Evolutionary conservation across 2,797 vertebrate species (phyloP).

Genomic region (Epinephelus malabaricus): DNA sequence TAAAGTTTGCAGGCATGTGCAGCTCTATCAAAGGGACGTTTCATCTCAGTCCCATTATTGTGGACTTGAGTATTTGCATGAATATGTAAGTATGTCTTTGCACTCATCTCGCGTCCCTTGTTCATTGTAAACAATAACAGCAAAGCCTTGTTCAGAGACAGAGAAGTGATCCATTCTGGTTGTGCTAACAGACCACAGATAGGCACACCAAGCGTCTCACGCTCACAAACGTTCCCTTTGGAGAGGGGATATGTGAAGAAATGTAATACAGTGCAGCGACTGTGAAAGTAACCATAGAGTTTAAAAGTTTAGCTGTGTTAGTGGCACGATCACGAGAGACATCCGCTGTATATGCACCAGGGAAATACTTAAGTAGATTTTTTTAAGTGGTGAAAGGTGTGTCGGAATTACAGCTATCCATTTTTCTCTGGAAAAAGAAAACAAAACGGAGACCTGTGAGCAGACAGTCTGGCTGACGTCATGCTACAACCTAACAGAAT

Average conservation of each 20-base stretch:
- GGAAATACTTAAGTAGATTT: not conserved
- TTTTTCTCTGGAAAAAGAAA: slow-evolving; percentile 1
- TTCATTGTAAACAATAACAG: slow-evolving; percentile 81
- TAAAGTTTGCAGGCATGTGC: slow-evolving; percentile 17
- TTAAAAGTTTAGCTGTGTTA: not conserved
- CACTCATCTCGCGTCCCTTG: slow-evolving; percentile 67
- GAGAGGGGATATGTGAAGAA: slow-evolving; percentile 16
- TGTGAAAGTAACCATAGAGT: not conserved
- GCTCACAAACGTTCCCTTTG: slow-evolving; percentile 39
- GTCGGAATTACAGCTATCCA: not conserved
- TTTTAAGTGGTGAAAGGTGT: not conserved
- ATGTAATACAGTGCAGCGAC: not conserved
- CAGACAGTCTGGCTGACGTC: slow-evolving; percentile 22
- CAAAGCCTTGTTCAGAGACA: slow-evolving; percentile 70
- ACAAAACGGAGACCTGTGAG: not conserved
- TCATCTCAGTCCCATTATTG: slow-evolving; percentile 32
- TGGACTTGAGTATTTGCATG: slow-evolving; percentile 50
- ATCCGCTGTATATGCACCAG: too few relatives aligned
- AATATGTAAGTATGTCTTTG: slow-evolving; percentile 68
- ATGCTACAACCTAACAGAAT: not conserved
- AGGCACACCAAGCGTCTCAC: slow-evolving; percentile 38
- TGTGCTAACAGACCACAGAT: slow-evolving; percentile 46
- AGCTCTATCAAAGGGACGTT: slow-evolving; percentile 41
- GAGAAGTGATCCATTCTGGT: slow-evolving; percentile 59
- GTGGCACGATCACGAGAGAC: not conserved